A percentile compares a stretch with the other conserved stretches of the same genome.
These are phyloP conservation scores for Anabas testudineus DNA, from an alignment of 2,797 vertebrate species.

Conservation along the genomic window DNA sequence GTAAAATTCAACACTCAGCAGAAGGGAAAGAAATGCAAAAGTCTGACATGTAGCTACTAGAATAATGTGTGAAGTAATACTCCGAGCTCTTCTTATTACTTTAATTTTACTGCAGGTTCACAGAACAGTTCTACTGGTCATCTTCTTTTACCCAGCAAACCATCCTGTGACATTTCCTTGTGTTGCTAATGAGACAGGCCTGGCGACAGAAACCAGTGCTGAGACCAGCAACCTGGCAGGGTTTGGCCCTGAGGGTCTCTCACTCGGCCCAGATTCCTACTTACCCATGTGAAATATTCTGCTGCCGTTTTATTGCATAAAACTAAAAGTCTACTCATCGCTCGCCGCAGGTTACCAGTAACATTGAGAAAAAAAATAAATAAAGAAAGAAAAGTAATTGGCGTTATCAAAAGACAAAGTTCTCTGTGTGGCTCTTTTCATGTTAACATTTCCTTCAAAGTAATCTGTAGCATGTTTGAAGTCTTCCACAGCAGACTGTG, in stretches of 20 bases:
- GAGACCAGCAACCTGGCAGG: conserved; percentile 77
- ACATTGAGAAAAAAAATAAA: conserved; percentile 26
- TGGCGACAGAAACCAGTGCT: conserved; percentile 58
- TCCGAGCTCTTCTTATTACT: conserved; percentile 28
- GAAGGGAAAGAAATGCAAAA: conserved; percentile 14
- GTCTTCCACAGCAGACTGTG: conserved; percentile 6
- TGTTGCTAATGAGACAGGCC: conserved; percentile 81
- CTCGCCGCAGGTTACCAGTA: conserved; percentile 38
- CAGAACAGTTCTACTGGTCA: conserved; percentile 59
- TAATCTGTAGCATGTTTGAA: neutral
- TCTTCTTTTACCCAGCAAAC: conserved; percentile 64
- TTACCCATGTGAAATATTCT: conserved; percentile 68
- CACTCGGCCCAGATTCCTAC: conserved; percentile 58
- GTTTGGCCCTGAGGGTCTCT: conserved; percentile 67
- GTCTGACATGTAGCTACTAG: conserved; percentile 1
- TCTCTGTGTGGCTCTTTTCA: neutral
- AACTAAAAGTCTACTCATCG: conserved; percentile 44
- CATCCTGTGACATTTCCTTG: conserved; percentile 69
- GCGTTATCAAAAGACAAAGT: conserved; percentile 10
- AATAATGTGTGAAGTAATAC: conserved; percentile 32
- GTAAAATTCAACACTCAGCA: neutral
- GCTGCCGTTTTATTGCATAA: conserved; percentile 70
- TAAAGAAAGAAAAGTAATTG: conserved; percentile 5
- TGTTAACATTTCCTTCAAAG: conserved; percentile 14
- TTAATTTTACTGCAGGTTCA: conserved; percentile 35